Base-by-base conservation (phyloP, 2,113 vertebrate genomes). In the Phaetusa simplex region DNA sequence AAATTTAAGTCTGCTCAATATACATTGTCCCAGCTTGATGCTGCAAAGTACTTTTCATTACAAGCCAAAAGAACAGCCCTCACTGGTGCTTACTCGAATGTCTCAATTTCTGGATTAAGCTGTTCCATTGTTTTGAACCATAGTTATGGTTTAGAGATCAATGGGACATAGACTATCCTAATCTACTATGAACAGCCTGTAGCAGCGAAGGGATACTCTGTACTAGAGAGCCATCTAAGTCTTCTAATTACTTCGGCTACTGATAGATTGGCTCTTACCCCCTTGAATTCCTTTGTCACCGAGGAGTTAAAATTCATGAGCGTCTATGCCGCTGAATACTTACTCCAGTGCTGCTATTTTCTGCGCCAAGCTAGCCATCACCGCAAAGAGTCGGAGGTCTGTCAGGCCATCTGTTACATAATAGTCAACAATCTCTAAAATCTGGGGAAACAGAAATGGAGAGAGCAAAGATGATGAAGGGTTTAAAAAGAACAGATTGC, bases 391-490 rank as follows among this genome's bases (percentile, higher is more conserved):
- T 98, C 98, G 97, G 97, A 99, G 98, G 98, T 99, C 99, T 98
- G 99, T 99, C 85, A 98, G 99, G 92, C 99, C 99, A 98, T 99
- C 99, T 98, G 99, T 99, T 98, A 99, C 99, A 97, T 98, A 98
- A 98, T 99, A 99, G 98, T 98, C 99, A 98, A 99, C 98, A 98
- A 99, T 98, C 98, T 99, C 98, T 96, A 99, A 98, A 98, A 99
- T 99, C 99, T 99, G 95, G 96, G 97, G 95, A 96, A 97, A 81
- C 93, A 78, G 95, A 97, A 95, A 96, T 97, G 96, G 94, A 92
- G 95, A 95, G 96, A 97, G 97, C 38, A 77, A 97, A 97, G 98
- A 98, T 98, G 98, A 98, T 97, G 97, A 97, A 98, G 97, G 97
- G 97, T 97, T 97, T 97, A 96, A 96, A 97, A 95, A 94, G 98